Base-by-base conservation (phyloP, 2,113 vertebrate genomes). In the Prunella fulvescens region DNA sequence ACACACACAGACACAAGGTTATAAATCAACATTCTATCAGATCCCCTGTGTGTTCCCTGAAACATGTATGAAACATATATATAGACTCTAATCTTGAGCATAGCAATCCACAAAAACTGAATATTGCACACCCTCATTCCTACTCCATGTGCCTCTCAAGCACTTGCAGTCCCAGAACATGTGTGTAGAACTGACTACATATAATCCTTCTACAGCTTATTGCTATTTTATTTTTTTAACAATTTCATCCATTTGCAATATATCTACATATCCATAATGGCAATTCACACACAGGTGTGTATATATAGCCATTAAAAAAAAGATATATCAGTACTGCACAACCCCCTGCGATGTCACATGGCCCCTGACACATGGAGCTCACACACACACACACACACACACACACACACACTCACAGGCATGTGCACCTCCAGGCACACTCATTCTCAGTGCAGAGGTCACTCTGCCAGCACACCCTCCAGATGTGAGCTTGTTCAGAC, bases 401-500 rank as follows among this genome's bases (percentile, higher is more conserved):
- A 22, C 3, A 8, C 5, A 3, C 19, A 39, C 42, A 20, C 3
- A 6, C 26, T 11, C 6, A 3, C 14, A 45, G 37, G 31, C 35
- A 31, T 7, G 4, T 6, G 11, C 40, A 72, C 53, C 61, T 44
- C 19, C 25, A 10, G 19, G 33, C 53, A 64, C 15, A 26, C 17
- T 39, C n/a, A 37, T 9, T 5, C 23, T 4, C n/a, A 24, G 53
- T 15, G 25, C 76, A 62, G 37, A 2, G 29, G 65, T 72, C 73
- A 31, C 35, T 86, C 54, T 71, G 56, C 17, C n/a, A 78, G 26
- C 51, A 74, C 45, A 67, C 5, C 17, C 31, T n/a, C 62, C 45
- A 70, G 37, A 31, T 1, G 0, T 7, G 47, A 72, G n/a, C 20
- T 64, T 1, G 0, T 28, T 87, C 42, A 20, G 20, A 35, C 12